Evolutionary conservation across 2,113 vertebrate species (phyloP).

Genomic region (Oncorhynchus kisutch): DNA sequence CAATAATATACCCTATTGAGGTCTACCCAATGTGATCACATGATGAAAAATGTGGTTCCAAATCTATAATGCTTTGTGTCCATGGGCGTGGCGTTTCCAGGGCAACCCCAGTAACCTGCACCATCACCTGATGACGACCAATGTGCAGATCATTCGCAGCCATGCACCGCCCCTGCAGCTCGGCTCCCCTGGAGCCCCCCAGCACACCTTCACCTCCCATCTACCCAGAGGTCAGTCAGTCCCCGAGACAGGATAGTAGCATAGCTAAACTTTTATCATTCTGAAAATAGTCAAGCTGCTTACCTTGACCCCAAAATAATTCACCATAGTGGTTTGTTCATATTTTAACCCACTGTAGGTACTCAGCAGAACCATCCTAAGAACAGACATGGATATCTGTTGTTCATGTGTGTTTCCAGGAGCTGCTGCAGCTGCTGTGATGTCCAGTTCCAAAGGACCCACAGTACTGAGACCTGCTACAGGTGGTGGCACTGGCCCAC

Average conservation of each 20-base stretch:
- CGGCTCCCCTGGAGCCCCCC: conserved; percentile 62
- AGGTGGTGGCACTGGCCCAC: conserved; percentile 77
- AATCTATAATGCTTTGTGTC: background rate
- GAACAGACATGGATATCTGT: too few relatives aligned
- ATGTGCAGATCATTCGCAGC: conserved; percentile 84
- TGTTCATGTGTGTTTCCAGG: conserved; percentile 56
- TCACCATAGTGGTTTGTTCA: background rate
- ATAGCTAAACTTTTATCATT: too few relatives aligned
- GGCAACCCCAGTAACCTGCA: conserved; percentile 84
- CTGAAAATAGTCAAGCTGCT: conserved; percentile 10
- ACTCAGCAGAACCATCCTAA: too few relatives aligned
- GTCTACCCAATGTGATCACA: too few relatives aligned
- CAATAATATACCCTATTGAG: too few relatives aligned
- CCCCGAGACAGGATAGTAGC: too few relatives aligned
- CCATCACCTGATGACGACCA: conserved; percentile 61
- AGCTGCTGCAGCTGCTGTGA: conserved; percentile 86
- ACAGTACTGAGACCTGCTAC: conserved; percentile 85
- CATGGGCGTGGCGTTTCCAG: conserved; percentile 52
- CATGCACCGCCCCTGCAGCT: conserved; percentile 83
- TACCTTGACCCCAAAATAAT: background rate
- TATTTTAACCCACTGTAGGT: too few relatives aligned
- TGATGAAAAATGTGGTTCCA: too few relatives aligned
- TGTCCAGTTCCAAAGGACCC: conserved; percentile 88
- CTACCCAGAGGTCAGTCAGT: conserved; percentile 78
- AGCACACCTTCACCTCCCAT: conserved; percentile 33